phyloP scores from a whole-genome alignment of 2,113 vertebrate genomes.

The Semnornis frantzii region DNA sequence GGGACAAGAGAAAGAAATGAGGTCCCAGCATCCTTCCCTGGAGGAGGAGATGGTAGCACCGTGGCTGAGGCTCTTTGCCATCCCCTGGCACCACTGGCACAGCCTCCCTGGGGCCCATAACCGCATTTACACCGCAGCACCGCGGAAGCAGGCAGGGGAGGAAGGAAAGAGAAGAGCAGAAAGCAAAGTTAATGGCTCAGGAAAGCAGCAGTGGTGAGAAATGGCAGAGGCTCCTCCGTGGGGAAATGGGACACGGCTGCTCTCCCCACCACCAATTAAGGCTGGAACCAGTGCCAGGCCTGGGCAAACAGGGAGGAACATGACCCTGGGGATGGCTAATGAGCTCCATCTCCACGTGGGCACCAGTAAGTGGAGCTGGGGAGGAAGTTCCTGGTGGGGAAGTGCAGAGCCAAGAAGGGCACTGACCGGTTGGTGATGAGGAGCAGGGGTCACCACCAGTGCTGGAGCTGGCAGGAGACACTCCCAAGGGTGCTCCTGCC shows the following conservation, averaged over 20 bases:
- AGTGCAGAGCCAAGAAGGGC: not conserved
- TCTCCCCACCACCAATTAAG: not conserved
- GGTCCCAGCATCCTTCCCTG: not conserved
- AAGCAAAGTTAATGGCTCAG: conserved; percentile 7
- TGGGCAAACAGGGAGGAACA: conserved; percentile 21
- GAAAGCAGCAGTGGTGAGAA: not conserved
- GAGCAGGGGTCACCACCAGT: not conserved
- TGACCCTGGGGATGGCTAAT: not conserved
- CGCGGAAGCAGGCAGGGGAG: not conserved
- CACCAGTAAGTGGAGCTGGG: not conserved
- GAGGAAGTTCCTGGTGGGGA: not conserved
- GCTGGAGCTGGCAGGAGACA: not conserved
- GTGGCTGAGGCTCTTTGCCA: not conserved
- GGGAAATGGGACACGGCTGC: not conserved
- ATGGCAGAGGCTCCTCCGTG: not conserved
- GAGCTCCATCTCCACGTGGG: not conserved
- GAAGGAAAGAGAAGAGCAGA: not conserved
- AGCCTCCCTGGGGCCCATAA: not conserved
- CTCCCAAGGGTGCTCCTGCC: not conserved
- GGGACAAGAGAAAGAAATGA: not conserved
- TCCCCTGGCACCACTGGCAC: fast-evolving
- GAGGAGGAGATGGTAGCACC: not conserved
- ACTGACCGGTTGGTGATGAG: not conserved
- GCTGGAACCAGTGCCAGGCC: not conserved
- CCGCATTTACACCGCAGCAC: not conserved